Conservation (phyloP, 2,113 vertebrate species). For the Montifringilla adamsi region DNA sequence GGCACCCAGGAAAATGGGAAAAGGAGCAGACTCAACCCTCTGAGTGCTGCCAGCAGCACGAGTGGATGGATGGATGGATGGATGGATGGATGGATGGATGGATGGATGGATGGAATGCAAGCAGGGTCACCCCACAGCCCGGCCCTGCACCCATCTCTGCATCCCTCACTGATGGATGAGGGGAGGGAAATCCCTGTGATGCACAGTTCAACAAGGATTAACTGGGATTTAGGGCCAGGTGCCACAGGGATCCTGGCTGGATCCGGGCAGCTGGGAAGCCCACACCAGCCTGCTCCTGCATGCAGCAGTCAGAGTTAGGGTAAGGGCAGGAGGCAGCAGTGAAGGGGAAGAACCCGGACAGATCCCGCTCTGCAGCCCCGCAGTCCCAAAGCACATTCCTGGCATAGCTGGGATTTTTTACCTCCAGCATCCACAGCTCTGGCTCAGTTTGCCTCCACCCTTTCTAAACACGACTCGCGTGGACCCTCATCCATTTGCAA, state of each 20-base stretch:
- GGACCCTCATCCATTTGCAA: background rate
- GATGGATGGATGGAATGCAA: background rate
- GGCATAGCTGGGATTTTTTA: background rate
- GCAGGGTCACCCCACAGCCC: background rate
- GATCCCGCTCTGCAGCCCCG: background rate
- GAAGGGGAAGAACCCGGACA: background rate
- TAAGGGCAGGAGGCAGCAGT: background rate
- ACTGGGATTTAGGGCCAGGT: background rate
- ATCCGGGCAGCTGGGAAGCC: background rate
- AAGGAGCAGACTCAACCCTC: background rate
- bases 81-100: background rate
- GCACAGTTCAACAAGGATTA: background rate
- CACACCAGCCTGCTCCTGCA: background rate
- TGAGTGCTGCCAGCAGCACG: background rate
- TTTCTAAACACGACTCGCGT: background rate
- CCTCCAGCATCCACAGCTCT: background rate
- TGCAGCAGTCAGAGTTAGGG: fast-evolving
- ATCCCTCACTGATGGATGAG: fast-evolving
- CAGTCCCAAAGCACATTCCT: background rate
- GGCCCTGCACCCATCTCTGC: background rate
- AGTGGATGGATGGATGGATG: background rate
- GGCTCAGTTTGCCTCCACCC: background rate
- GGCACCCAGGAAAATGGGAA: background rate
- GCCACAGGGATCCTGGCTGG: background rate
- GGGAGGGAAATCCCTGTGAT: background rate